A percentile compares a stretch with the other conserved stretches of the same genome.
Evolutionary conservation across 2,888 invertebrate species (phyloP).

Genomic region (Stenchaetothrips biformis): DNA sequence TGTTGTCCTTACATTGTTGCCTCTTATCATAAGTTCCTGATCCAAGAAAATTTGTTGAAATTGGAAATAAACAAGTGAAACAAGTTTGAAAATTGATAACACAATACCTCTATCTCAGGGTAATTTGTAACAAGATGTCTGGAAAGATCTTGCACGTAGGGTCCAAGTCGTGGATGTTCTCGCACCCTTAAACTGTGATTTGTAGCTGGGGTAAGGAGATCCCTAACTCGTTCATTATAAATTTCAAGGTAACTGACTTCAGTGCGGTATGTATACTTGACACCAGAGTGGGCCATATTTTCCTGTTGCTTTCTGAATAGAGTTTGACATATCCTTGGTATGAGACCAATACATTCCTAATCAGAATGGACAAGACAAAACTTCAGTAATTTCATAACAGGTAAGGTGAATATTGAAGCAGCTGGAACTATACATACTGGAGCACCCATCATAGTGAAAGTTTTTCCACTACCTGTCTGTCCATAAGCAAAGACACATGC

Average conservation of each 20-base stretch:
- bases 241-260: conserved; percentile 68
- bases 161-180: conserved; percentile 72
- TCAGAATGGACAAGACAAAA: conserved; percentile 35
- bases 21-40: conserved; percentile 71
- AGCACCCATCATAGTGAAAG: conserved; percentile 88
- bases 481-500: conserved; percentile 90
- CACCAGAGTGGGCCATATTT: conserved; percentile 74
- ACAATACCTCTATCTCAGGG: conserved; percentile 71
- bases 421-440: conserved; percentile 49
- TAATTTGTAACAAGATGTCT: conserved; percentile 82
- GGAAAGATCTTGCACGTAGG: conserved; percentile 79
- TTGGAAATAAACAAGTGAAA: background rate
- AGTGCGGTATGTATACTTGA: conserved; percentile 76
- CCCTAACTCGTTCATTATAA: conserved; percentile 64
- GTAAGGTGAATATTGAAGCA: background rate
- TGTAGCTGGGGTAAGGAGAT: conserved; percentile 55
- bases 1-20: conserved; percentile 77
- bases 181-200: conserved; percentile 60
- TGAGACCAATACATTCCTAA: conserved; percentile 73
- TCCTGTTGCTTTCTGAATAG: conserved; percentile 56
- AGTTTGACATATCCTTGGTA: conserved; percentile 79
- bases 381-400: conserved; percentile 31
- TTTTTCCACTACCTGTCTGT: conserved; percentile 87
- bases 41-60: conserved; percentile 30
- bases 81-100: background rate